Percentiles rank a stretch among this genome's conserved stretches.
Conservation (phyloP, 2,113 vertebrate species). For the Colossoma macropomum region DNA sequence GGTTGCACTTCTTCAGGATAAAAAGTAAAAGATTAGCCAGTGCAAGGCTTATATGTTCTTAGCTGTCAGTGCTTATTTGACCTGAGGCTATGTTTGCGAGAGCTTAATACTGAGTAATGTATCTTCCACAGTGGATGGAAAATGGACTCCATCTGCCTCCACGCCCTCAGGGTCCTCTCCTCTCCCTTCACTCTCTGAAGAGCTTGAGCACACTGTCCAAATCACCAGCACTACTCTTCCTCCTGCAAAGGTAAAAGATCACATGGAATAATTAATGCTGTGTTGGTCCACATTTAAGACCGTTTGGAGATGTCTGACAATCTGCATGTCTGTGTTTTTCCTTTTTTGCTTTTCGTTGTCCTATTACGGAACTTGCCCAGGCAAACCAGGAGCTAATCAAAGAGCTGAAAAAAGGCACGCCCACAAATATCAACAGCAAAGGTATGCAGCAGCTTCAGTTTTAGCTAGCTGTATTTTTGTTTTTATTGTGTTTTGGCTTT, state of each 20-base stretch:
- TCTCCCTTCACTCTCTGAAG: constrained; percentile 72
- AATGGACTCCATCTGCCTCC: constrained; percentile 77
- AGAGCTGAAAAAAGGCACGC: constrained; percentile 71
- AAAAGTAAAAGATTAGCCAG: background rate
- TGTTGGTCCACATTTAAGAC: background rate
- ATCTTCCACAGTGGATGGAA: constrained; percentile 74
- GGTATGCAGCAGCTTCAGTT: constrained; percentile 31
- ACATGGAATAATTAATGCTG: background rate
- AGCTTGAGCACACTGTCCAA: constrained; percentile 72
- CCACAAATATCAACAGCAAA: constrained; percentile 26
- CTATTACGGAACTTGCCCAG: constrained; percentile 67
- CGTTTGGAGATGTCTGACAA: background rate
- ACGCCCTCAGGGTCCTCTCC: constrained; percentile 82
- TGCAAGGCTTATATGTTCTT: background rate
- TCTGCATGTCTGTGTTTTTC: background rate
- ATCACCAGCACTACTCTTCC: constrained; percentile 62
- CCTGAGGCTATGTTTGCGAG: background rate
- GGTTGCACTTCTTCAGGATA: background rate
- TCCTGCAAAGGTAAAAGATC: constrained; percentile 39
- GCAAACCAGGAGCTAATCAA: constrained; percentile 74
- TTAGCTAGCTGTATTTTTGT: background rate
- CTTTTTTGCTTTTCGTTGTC: constrained; percentile 41
- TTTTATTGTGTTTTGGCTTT: background rate
- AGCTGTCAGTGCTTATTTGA: background rate
- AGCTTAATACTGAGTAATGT: constrained; percentile 1